Conservation (phyloP, 2,888 invertebrate species). For the Uloborus plumipes region DNA sequence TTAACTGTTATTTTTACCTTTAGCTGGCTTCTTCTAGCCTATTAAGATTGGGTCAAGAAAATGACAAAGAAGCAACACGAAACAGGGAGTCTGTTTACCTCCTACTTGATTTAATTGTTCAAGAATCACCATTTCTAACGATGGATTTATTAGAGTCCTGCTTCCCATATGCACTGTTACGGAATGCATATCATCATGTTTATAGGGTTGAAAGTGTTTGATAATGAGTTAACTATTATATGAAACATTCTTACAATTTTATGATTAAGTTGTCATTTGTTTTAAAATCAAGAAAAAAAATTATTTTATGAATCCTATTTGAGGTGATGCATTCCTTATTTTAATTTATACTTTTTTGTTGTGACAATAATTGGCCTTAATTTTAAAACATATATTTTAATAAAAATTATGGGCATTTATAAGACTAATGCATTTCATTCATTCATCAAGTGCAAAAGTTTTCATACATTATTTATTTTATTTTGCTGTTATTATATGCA, state of each 20-base stretch:
- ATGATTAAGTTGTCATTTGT: neutral
- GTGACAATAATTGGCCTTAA: neutral
- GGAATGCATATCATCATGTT: constrained; percentile 97
- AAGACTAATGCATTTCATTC: constrained; percentile 21
- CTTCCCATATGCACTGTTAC: constrained; percentile 97
- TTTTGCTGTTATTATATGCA: constrained; percentile 8
- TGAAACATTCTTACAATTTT: neutral
- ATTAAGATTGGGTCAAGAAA: constrained; percentile 93
- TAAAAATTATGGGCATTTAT: constrained; percentile 36
- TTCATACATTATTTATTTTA: constrained; percentile 26
- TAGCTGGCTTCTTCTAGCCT: constrained; percentile 94
- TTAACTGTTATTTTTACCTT: neutral
- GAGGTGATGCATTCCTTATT: no score
- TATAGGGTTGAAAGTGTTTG: constrained; percentile 76
- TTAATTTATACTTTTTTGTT: no score
- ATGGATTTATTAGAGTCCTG: constrained; percentile 99
- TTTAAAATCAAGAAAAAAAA: no score
- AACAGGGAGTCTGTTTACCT: constrained; percentile 98
- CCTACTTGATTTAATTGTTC: constrained; percentile 93
- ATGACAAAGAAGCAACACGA: constrained; percentile 91
- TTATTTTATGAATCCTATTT: no score
- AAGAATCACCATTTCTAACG: constrained; percentile 97
- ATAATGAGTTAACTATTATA: constrained; percentile 7
- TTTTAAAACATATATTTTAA: neutral
- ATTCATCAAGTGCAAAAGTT: constrained; percentile 2